Evolutionary conservation across 2,797 vertebrate species (phyloP), one percentile per base, ranked within the genome.

Genomic region (Cyclura pinguis): DNA sequence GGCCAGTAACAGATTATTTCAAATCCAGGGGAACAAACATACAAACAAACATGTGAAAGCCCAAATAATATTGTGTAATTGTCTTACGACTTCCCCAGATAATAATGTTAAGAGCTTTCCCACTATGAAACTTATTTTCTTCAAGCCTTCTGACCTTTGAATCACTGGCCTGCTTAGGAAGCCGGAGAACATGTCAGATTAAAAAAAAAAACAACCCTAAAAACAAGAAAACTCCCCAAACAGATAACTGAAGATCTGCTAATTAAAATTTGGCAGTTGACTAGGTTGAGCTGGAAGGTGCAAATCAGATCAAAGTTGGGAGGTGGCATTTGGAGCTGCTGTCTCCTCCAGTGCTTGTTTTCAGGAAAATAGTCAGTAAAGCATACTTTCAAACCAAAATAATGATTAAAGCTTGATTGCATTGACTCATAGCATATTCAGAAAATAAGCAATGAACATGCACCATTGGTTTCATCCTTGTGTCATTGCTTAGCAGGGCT

Each of bases 241-340:
- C 84, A 93, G 93, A 93, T 84, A 91, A 73, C 73, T 85, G 80
- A 91, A 20, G 57, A 22, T 90, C 78, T 42, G 87, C 59, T 94
- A 80, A 94, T 96, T 93, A 92, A 92, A 88, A 85, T 90, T 96
- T 94, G 93, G 91, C 92, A 95, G 55, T 89, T 84, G 62, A 94
- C 18, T 85, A 84, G 86, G 82, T 13, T 87, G 88, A 91, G 91
- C 69, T 95, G 86, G 80, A 91, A 92, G 93, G 86, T 84, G 92
- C 95, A 95, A 94, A 76, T 96, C 78, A 10, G 94, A 96, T 95
- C 91, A 83, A 92, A 96, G 91, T 89, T 94, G 89, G 91, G n/a
- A 35, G 24, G 91, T 93, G 84, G 73, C 85, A 84, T 81, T 84
- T 91, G 90, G 50, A 93, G 91, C 81, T 69, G 95, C 59, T 94